Evolutionary conservation across 1,140 invertebrate species (phyloP).

Genomic region (Triops longicaudatus): DNA sequence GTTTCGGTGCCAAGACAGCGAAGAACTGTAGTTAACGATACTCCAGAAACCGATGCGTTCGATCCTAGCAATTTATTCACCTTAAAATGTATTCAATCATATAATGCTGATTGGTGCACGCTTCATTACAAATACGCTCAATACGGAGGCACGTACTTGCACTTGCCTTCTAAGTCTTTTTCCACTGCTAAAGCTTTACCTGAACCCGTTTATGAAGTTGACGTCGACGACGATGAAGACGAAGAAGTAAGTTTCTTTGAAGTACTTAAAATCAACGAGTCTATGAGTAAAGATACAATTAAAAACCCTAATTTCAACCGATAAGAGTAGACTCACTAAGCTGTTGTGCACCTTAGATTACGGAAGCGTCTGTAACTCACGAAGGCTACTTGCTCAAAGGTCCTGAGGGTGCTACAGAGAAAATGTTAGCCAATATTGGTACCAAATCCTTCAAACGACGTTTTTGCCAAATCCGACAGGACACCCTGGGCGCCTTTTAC

Average conservation of each 20-base stretch:
- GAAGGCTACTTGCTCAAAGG: constrained; percentile 84
- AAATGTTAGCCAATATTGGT: constrained; percentile 74
- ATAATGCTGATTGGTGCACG: constrained; percentile 75
- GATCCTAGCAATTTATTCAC: constrained; percentile 61
- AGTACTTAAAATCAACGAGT: too few relatives aligned
- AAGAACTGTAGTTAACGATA: constrained; percentile 63
- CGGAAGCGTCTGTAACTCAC: constrained; percentile 39
- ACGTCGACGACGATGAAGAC: constrained; percentile 71
- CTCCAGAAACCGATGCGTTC: constrained; percentile 47
- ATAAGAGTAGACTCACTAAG: neutral
- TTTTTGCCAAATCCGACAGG: constrained; percentile 53
- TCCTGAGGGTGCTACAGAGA: constrained; percentile 69
- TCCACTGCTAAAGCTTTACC: neutral
- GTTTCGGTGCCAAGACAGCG: constrained; percentile 64
- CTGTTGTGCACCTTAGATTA: constrained; percentile 24
- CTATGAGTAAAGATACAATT: neutral
- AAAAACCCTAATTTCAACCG: neutral
- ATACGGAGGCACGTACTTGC: constrained; percentile 72
- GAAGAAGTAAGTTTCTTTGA: constrained; percentile 57
- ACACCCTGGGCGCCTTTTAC: constrained; percentile 81
- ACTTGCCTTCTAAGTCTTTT: constrained; percentile 59
- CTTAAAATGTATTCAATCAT: constrained; percentile 74
- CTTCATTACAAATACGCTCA: constrained; percentile 79
- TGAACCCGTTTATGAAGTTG: constrained; percentile 54
- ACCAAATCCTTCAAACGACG: constrained; percentile 84